phyloP scores from a whole-genome alignment of 2,888 invertebrate genomes.

The Stratiomys singularior region DNA sequence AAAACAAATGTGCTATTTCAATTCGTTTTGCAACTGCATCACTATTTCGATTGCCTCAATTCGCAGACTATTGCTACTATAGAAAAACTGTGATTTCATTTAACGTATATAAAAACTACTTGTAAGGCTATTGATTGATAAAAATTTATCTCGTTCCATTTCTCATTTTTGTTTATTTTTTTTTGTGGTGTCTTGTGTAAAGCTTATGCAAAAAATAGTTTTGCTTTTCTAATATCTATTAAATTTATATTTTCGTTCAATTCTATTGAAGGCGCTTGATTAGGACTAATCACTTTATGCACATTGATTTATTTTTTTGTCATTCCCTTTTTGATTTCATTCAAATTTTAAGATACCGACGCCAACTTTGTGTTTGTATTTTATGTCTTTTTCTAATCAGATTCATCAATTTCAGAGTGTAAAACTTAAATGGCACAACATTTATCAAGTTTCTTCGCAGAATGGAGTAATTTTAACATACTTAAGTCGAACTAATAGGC shows the following conservation, averaged over 20 bases:
- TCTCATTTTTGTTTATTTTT: constrained; percentile 5
- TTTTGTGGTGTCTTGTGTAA: constrained; percentile 16
- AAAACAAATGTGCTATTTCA: not conserved
- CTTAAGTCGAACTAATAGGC: too few relatives aligned
- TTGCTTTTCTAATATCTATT: constrained; percentile 19
- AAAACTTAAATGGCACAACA: constrained; percentile 33
- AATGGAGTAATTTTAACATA: not conserved
- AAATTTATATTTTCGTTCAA: constrained; percentile 16
- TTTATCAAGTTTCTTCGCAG: not conserved
- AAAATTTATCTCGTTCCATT: not conserved
- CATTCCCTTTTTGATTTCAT: not conserved
- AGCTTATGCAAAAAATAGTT: constrained; percentile 41
- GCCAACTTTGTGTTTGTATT: not conserved
- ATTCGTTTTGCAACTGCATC: not conserved
- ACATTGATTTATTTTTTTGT: constrained; percentile 25
- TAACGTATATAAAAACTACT: constrained; percentile 3
- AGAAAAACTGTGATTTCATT: not conserved
- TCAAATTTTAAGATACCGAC: not conserved
- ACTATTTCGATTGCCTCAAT: not conserved
- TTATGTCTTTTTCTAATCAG: not conserved
- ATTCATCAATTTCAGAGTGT: not conserved
- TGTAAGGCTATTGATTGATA: constrained; percentile 36
- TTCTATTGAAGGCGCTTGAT: constrained; percentile 49
- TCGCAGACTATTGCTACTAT: not conserved
- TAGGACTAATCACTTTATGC: constrained; percentile 44